A percentile compares a stretch with the other conserved stretches of the same genome.
Evolutionary conservation across 2,113 vertebrate genomes (phyloP).

Genomic region (Scalopus aquaticus): DNA sequence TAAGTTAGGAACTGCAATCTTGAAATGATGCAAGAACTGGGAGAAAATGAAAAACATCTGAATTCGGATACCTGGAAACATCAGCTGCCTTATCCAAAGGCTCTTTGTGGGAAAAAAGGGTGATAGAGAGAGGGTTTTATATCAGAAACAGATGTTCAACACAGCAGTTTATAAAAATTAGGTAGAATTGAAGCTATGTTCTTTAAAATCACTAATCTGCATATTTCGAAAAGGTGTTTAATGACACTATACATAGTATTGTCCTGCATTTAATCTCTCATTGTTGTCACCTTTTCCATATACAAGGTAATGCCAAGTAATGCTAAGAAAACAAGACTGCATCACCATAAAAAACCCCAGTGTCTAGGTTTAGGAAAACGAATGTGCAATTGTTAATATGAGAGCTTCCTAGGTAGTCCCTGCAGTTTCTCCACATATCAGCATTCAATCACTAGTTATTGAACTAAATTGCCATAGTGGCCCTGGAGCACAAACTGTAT

Average conservation of each 20-base stretch:
- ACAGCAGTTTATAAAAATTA: not conserved
- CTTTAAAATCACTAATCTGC: not conserved
- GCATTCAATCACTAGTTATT: not conserved
- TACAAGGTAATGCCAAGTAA: not conserved
- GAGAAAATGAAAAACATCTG: conserved; percentile 39
- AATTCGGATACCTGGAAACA: conserved; percentile 44
- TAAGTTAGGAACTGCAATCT: conserved; percentile 24
- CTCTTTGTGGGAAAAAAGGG: not conserved
- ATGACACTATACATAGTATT: not conserved
- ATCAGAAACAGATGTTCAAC: conserved; percentile 50
- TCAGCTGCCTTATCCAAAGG: not conserved
- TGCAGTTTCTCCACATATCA: not conserved
- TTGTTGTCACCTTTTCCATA: not conserved
- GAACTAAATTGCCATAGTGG: not conserved
- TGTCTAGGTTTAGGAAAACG: not conserved
- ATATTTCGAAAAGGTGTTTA: not conserved
- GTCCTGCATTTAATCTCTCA: not conserved
- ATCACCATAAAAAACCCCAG: too few relatives aligned
- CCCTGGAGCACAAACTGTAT: not conserved
- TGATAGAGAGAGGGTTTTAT: not conserved
- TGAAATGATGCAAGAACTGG: conserved; percentile 46
- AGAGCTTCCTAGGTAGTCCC: not conserved
- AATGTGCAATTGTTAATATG: not conserved
- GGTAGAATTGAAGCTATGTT: not conserved
- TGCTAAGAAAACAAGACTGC: not conserved